Evolutionary conservation across 2,797 vertebrate species (phyloP).

Genomic region (Anisognathus igniventris): DNA sequence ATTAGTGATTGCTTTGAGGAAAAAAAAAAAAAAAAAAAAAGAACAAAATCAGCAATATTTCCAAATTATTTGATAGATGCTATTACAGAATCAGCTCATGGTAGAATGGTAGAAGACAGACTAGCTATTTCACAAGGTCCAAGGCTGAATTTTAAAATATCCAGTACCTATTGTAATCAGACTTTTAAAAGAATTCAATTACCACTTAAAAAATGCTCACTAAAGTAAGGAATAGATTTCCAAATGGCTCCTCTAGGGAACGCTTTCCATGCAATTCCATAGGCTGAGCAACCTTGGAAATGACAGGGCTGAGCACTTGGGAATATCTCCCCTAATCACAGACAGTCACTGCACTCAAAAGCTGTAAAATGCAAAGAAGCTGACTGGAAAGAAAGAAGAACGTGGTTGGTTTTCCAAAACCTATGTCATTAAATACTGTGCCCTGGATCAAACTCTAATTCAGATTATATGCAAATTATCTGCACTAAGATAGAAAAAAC

Average conservation of each 20-base stretch:
- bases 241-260: background rate
- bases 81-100: background rate
- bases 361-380: background rate
- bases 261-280: background rate
- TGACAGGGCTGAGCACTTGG: background rate
- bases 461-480: background rate
- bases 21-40: background rate
- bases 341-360: background rate
- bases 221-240: background rate
- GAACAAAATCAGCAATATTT: background rate
- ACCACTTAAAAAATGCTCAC: background rate
- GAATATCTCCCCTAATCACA: background rate
- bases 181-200: background rate
- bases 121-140: background rate
- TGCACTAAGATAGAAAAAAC: background rate
- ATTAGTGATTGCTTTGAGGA: constrained; percentile 82
- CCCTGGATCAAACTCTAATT: background rate
- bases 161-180: background rate
- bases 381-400: background rate
- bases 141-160: background rate
- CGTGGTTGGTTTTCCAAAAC: background rate
- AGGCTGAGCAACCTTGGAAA: background rate
- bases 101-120: background rate
- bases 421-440: background rate
- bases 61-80: background rate